Conservation (phyloP, 2,797 vertebrate genomes). For the Scyliorhinus canicula region DNA sequence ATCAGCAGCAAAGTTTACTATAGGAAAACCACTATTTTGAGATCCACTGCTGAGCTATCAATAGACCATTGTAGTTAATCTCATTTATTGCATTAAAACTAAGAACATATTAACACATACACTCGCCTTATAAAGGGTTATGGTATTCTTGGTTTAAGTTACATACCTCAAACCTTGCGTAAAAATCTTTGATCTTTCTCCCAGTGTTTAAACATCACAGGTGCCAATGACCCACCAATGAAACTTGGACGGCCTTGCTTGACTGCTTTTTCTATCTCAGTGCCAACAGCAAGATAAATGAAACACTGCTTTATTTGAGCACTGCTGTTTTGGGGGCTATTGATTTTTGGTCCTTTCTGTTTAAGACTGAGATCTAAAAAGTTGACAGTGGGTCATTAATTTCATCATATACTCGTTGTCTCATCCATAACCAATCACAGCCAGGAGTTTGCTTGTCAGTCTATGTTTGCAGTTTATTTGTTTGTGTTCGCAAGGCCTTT, state of each 20-base stretch:
- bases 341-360: slow-evolving; percentile 72
- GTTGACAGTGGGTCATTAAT: slow-evolving; percentile 80
- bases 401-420: slow-evolving; percentile 76
- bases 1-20: background rate
- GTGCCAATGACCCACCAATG: slow-evolving; percentile 63
- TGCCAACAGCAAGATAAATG: slow-evolving; percentile 76
- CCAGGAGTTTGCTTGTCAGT: slow-evolving; percentile 69
- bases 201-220: slow-evolving; percentile 59
- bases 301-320: slow-evolving; percentile 70
- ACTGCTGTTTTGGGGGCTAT: slow-evolving; percentile 65
- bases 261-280: slow-evolving; percentile 71
- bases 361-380: slow-evolving; percentile 73
- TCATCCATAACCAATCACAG: slow-evolving; percentile 68
- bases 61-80: background rate
- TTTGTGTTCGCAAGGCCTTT: slow-evolving; percentile 66
- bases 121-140: background rate
- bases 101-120: background rate
- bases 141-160: background rate
- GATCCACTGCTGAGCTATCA: background rate
- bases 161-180: slow-evolving; percentile 46
- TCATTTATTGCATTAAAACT: background rate
- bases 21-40: background rate
- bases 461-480: slow-evolving; percentile 76
- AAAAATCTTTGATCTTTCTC: slow-evolving; percentile 62
- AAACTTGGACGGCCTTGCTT: slow-evolving; percentile 66